A percentile compares a stretch with the other conserved stretches of the same genome.
These are phyloP conservation scores for Blera fallax DNA, from an alignment of 2,888 invertebrate species.

Conservation along the genomic window DNA sequence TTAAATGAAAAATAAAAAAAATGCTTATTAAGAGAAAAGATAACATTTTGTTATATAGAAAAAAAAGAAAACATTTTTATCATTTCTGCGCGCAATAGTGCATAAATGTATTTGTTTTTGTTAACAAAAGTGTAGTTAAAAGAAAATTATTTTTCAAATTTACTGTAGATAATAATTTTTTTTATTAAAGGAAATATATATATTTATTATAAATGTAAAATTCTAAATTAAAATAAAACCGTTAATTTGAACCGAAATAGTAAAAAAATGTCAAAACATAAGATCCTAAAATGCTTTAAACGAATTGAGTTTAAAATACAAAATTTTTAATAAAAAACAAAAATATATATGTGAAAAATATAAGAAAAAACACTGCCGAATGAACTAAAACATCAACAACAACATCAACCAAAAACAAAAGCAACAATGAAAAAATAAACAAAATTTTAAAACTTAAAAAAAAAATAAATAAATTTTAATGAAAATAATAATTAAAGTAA, in stretches of 20 bases:
- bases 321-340: constrained; percentile 52
- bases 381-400: constrained; percentile 67
- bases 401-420: constrained; percentile 59
- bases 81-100: constrained; percentile 60
- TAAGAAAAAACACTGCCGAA: constrained; percentile 70
- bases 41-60: constrained; percentile 47
- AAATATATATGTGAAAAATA: constrained; percentile 57
- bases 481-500: constrained; percentile 71
- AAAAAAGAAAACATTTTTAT: constrained; percentile 31
- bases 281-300: constrained; percentile 73
- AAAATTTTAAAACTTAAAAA: constrained; percentile 71
- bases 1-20: constrained; percentile 3
- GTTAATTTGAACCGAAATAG: constrained; percentile 12
- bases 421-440: constrained; percentile 67
- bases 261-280: constrained; percentile 60
- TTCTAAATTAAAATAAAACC: constrained; percentile 42
- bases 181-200: constrained; percentile 65
- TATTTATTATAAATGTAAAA: constrained; percentile 70
- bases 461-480: constrained; percentile 37
- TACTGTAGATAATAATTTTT: constrained; percentile 69
- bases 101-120: constrained; percentile 67
- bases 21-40: constrained; percentile 53
- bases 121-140: constrained; percentile 67
- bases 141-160: constrained; percentile 61
- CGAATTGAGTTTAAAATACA: constrained; percentile 29